Evolutionary conservation across 37 sponge, comb jelly and placozoan species (phyloP), one percentile per base, ranked within the genome.

Genomic region (Petrosia ficiformis): DNA sequence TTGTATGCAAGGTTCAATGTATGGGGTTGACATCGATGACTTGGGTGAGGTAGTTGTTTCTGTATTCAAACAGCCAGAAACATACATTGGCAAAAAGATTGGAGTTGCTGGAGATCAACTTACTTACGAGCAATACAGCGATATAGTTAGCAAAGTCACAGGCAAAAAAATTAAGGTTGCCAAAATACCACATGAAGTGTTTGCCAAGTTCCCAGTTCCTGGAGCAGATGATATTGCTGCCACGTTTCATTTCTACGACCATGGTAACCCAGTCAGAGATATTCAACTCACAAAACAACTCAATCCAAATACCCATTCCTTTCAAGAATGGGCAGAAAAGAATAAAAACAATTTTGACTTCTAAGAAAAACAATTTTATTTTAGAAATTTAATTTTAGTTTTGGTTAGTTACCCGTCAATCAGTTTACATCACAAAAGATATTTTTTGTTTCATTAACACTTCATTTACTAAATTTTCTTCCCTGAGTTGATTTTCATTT

Each of bases 51-150:
- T 65, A 71, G 88, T 92, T 2, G 93, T 77, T 28, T 29, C 75
- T 25, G 54, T 92, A 44, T 84, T 92, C 34, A 34, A 34, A 2
- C 80, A 70, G 35, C 89, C 80, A 1, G 67, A 76, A 2, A 67
- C 74, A 38, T 89, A 39, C 81, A 75, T 89, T 59, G 90, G 90
- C 8, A 79, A 71, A 64, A 89, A 84, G 44, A 59, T 89, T 28
- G 90, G 85, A 1, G 37, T 89, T 1, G 56, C 72, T 32, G 77
- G 72, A n/a, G 90, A 83, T 2, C 63, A 65, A 22, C n/a, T 63
- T 4, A 84, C 90, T 0, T 22, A 73, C 2, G 39, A 36, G 8
- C 81, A 89, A 32, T 89, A 89, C 58, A 67, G 39, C 32, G 80
- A 60, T n/a, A 65, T 84, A 16, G 40, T 89, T 0, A 42, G 67